Percentiles rank a stretch among this genome's conserved stretches.
These are phyloP conservation scores for Elgaria multicarinata DNA, from an alignment of 2,113 vertebrate species.

Conservation along the genomic window DNA sequence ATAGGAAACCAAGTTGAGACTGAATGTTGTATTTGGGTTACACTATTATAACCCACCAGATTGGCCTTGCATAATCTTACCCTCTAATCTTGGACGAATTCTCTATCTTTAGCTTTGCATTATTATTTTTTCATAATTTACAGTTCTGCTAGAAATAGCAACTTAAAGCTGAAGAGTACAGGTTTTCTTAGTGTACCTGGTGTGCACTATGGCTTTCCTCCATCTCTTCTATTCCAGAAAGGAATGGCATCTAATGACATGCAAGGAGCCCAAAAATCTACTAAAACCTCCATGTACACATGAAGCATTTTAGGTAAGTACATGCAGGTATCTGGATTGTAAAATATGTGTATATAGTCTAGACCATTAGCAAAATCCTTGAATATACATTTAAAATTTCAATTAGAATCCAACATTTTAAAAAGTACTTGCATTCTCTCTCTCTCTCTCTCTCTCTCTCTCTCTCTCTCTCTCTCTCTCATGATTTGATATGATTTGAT, in stretches of 20 bases:
- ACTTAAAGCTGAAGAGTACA: not conserved
- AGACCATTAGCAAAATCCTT: not conserved
- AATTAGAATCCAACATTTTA: too few species aligned
- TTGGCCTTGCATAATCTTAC: not conserved
- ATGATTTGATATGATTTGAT: too few species aligned
- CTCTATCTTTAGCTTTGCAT: not conserved
- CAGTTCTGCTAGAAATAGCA: not conserved
- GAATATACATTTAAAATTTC: not conserved
- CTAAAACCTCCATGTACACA: not conserved
- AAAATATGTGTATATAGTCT: not conserved
- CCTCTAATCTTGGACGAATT: not conserved
- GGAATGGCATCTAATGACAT: not conserved
- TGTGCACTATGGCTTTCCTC: too few species aligned
- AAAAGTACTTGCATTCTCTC: too few species aligned
- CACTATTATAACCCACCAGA: not conserved
- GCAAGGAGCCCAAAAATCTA: not conserved
- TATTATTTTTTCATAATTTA: not conserved
- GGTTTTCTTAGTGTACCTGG: not conserved
- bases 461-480: too few species aligned
- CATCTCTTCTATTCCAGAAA: not conserved
- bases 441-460: too few species aligned
- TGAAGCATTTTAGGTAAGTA: not conserved
- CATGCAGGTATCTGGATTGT: too few species aligned
- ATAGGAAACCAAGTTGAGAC: not conserved
- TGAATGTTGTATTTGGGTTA: not conserved